Percentiles rank a stretch among this genome's conserved stretches.
These are phyloP conservation scores for Poeciliopsis presidionis DNA, from an alignment of 2,797 vertebrate genomes.

Conservation along the genomic window DNA sequence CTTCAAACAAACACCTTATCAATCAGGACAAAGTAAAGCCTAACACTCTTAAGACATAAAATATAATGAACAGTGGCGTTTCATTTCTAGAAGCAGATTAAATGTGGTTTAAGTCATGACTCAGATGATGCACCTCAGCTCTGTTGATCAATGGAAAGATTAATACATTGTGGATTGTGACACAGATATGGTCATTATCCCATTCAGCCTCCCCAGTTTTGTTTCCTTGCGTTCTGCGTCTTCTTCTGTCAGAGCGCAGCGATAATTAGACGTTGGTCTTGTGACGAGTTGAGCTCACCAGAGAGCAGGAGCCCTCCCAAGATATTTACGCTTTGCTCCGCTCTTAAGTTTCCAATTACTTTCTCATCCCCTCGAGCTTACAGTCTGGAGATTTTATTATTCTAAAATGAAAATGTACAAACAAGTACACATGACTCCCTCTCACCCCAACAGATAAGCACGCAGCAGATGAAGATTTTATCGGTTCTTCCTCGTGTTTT, in stretches of 20 bases:
- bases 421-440: background rate
- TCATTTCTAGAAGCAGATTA: slow-evolving; percentile 4
- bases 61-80: background rate
- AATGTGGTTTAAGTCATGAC: background rate
- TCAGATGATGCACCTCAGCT: background rate
- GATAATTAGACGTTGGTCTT: slow-evolving; percentile 48
- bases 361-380: slow-evolving; percentile 21
- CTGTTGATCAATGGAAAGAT: background rate
- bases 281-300: slow-evolving; percentile 51
- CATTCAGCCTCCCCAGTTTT: slow-evolving; percentile 21
- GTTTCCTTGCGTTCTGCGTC: slow-evolving; percentile 29
- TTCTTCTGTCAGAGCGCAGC: slow-evolving; percentile 35
- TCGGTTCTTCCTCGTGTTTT: background rate
- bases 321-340: slow-evolving; percentile 29
- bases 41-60: background rate
- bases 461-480: background rate
- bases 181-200: slow-evolving; percentile 12
- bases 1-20: slow-evolving; percentile 11
- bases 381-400: slow-evolving; percentile 15
- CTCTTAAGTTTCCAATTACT: slow-evolving; percentile 49
- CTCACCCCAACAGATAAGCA: background rate
- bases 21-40: slow-evolving; percentile 9
- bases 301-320: slow-evolving; percentile 31
- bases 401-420: slow-evolving; percentile 12
- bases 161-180: background rate